Evolutionary conservation across 2,888 invertebrate genomes (phyloP).

Genomic region (Euzophera pinguis): DNA sequence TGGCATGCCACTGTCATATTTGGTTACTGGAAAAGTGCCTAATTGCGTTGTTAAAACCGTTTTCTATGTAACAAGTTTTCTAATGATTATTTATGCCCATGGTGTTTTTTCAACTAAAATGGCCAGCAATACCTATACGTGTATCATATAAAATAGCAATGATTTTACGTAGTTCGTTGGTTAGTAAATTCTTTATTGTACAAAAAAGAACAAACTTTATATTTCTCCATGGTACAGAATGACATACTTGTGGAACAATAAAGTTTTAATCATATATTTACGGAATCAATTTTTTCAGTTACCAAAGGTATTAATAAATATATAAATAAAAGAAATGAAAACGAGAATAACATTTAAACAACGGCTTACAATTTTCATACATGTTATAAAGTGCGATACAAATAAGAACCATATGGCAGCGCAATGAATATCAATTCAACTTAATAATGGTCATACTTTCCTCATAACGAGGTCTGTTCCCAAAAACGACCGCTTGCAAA

Average conservation of each 20-base stretch:
- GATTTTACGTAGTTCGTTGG: too few relatives aligned
- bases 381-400: not conserved
- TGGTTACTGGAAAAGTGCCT: conserved; percentile 22
- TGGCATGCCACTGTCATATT: conserved; percentile 43
- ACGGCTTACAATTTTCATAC: not conserved
- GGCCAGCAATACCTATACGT: not conserved
- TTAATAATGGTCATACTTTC: not conserved
- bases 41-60: not conserved
- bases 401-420: not conserved
- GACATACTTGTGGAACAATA: too few relatives aligned
- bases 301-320: too few relatives aligned
- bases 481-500: not conserved
- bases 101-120: not conserved
- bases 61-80: not conserved
- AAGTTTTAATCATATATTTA: too few relatives aligned
- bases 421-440: not conserved
- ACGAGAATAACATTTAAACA: not conserved
- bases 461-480: not conserved
- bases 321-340: too few relatives aligned
- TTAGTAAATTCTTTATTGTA: not conserved
- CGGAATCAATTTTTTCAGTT: too few relatives aligned
- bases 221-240: too few relatives aligned
- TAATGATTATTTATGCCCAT: not conserved
- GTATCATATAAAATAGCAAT: too few relatives aligned
- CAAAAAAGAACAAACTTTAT: not conserved